Conservation (phyloP, 2,888 invertebrate species). For the Volucella inanis region DNA sequence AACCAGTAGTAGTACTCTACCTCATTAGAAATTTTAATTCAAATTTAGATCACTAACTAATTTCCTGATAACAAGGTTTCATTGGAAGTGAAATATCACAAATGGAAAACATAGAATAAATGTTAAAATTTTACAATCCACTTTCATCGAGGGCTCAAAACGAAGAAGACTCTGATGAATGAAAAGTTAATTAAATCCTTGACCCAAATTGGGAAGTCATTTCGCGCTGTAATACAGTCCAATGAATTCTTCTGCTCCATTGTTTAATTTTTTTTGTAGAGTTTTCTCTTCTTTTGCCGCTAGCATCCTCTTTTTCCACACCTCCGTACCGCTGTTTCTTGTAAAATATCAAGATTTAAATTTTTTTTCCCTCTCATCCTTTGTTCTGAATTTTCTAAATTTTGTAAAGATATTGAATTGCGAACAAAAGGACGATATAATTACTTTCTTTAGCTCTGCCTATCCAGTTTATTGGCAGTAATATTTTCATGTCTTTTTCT, state of each 20-base stretch:
- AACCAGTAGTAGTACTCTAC: not conserved
- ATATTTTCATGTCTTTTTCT: conserved; percentile 18
- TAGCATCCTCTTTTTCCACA: not conserved
- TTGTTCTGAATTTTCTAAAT: conserved; percentile 50
- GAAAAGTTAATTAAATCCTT: conserved; percentile 75
- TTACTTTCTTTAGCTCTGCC: conserved; percentile 66
- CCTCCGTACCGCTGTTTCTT: not conserved
- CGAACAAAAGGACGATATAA: conserved; percentile 72
- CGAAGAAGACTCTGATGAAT: conserved; percentile 44
- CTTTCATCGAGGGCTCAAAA: conserved; percentile 44
- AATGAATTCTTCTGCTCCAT: conserved; percentile 43
- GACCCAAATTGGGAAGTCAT: conserved; percentile 68
- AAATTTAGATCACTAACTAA: conserved; percentile 54
- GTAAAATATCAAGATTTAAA: conserved; percentile 31
- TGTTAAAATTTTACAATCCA: conserved; percentile 59
- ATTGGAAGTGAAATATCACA: not conserved
- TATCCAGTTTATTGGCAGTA: conserved; percentile 13
- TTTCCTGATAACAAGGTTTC: conserved; percentile 49
- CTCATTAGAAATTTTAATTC: conserved; percentile 24
- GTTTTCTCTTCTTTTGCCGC: too few species aligned
- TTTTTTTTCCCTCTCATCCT: conserved; percentile 39
- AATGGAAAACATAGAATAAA: conserved; percentile 8
- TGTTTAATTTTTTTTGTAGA: not conserved
- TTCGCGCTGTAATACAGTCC: conserved; percentile 66
- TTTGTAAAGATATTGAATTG: conserved; percentile 63